These are phyloP conservation scores for Cirrhinus molitorella DNA, from an alignment of 2,797 vertebrate genomes.

Conservation along the genomic window DNA sequence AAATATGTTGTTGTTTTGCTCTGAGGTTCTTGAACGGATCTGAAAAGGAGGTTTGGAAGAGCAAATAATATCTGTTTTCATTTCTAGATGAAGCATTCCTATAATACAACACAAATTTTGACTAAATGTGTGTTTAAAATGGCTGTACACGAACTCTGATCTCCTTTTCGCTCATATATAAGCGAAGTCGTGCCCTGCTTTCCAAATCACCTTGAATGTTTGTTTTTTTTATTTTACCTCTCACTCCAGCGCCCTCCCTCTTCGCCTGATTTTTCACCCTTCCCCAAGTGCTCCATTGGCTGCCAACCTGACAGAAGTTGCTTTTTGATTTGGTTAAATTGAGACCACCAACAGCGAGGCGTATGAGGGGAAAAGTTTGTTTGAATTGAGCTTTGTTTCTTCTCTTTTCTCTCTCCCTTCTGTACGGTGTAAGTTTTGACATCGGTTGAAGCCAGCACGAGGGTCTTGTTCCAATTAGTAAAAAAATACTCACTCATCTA, in stretches of 20 bases:
- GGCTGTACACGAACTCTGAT: conserved; percentile 24
- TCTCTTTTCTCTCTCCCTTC: conserved; percentile 60
- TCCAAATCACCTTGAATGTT: conserved; percentile 61
- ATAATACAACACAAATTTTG: neutral
- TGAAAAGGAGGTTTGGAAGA: neutral
- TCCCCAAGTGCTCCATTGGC: conserved; percentile 56
- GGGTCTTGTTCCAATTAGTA: conserved; percentile 33
- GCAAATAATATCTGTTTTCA: neutral
- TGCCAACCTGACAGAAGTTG: conserved; percentile 71
- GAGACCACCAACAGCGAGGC: conserved; percentile 77
- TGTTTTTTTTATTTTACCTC: conserved; percentile 57
- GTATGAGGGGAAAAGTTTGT: conserved; percentile 74
- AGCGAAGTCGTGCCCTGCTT: conserved; percentile 57
- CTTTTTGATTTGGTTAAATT: conserved; percentile 73
- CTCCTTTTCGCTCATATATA: conserved; percentile 21
- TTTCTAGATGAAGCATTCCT: neutral
- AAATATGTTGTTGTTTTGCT: neutral
- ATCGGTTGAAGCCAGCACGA: conserved; percentile 19
- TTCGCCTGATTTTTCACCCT: conserved; percentile 51
- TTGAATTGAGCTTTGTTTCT: conserved; percentile 70
- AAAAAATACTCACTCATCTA: neutral
- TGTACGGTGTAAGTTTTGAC: conserved; percentile 32
- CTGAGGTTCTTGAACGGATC: neutral
- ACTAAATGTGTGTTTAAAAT: neutral
- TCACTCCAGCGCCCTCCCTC: conserved; percentile 28